phyloP scores from a whole-genome alignment of 2,888 invertebrate species.

The Tetragonula carbonaria region DNA sequence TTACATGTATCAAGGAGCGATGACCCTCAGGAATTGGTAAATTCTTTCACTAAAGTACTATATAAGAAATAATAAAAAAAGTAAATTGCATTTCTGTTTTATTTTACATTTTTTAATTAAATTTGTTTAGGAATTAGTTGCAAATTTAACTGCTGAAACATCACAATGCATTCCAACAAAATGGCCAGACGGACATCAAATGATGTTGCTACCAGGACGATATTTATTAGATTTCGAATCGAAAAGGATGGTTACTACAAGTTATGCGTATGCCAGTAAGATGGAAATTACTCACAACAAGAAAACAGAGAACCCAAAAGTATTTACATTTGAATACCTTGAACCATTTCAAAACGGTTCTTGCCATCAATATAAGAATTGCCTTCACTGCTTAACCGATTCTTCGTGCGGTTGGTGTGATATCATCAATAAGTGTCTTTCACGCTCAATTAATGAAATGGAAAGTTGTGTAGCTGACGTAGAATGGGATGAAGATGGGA shows the following conservation, averaged over 20 bases:
- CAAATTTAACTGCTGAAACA: slow-evolving; percentile 89
- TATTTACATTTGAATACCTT: slow-evolving; percentile 94
- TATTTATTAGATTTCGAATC: slow-evolving; percentile 89
- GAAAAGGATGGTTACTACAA: slow-evolving; percentile 85
- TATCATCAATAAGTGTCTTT: slow-evolving; percentile 88
- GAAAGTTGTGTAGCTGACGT: slow-evolving; percentile 86
- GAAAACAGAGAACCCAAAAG: slow-evolving; percentile 90
- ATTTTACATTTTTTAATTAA: not conserved
- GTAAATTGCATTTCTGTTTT: no score
- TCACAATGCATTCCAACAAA: slow-evolving; percentile 89
- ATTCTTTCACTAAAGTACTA: slow-evolving; percentile 8
- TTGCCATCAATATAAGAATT: slow-evolving; percentile 92
- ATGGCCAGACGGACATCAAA: slow-evolving; percentile 86
- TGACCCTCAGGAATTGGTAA: slow-evolving; percentile 76
- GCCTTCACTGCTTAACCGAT: slow-evolving; percentile 94
- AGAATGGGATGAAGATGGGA: slow-evolving; percentile 85
- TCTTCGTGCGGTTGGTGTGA: slow-evolving; percentile 97
- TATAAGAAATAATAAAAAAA: no score
- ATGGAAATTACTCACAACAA: slow-evolving; percentile 93
- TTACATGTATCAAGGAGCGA: slow-evolving; percentile 83
- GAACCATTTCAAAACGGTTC: slow-evolving; percentile 94
- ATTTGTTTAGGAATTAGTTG: slow-evolving; percentile 84
- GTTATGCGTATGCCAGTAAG: slow-evolving; percentile 86
- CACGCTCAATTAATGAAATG: slow-evolving; percentile 88
- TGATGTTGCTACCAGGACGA: slow-evolving; percentile 86